Base-by-base conservation (phyloP, 2,888 invertebrate genomes). In the Rhimphoctona megacephalus region DNA sequence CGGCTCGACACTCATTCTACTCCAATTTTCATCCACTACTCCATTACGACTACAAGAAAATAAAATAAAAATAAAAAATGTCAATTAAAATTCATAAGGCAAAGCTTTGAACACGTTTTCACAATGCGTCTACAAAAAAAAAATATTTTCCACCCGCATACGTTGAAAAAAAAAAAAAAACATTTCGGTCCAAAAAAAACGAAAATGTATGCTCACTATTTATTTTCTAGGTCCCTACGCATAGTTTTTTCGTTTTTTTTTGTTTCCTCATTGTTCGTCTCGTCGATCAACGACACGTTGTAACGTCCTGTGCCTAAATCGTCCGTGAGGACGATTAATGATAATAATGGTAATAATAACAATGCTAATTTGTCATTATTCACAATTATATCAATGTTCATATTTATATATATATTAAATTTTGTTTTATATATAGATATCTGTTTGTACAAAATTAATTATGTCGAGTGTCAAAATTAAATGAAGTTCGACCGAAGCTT, bases 261-360 rank as follows among this genome's bases (percentile, higher is more conserved):
- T 74, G n/a, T 85, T 72, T 76, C 54, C 78, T 64, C 54, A 79
- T 83, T 79, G n/a, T 66, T 76, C 78, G 78, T 87, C 73, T 74
- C 79, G 87, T 87, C 87, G 88, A 87, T 87, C 87, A 87, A 88
- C 85, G 85, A 88, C 86, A 86, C 86, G 84, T 74, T 64, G 69
- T 74, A 84, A 22, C 49, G 80, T 67, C 80, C 87, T 80, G 84
- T 77, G 81, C 83, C 87, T 89, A 79, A 74, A 80, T 88, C 49
- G 46, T 81, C 67, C 61, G 76, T 73, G 77, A 81, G 87, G 30
- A 57, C 46, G 81, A 86, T 79, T 82, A 81, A 70, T 77, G 49
- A 84, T 76, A 52, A 76, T 72, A 25, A 85, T 81, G 57, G 46
- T 67, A 80, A 80, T 72, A 86, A 83, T 73, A 57, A 78, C 70